Evolutionary conservation across 2,113 vertebrate genomes (phyloP).

Genomic region (Oncorhynchus mykiss): DNA sequence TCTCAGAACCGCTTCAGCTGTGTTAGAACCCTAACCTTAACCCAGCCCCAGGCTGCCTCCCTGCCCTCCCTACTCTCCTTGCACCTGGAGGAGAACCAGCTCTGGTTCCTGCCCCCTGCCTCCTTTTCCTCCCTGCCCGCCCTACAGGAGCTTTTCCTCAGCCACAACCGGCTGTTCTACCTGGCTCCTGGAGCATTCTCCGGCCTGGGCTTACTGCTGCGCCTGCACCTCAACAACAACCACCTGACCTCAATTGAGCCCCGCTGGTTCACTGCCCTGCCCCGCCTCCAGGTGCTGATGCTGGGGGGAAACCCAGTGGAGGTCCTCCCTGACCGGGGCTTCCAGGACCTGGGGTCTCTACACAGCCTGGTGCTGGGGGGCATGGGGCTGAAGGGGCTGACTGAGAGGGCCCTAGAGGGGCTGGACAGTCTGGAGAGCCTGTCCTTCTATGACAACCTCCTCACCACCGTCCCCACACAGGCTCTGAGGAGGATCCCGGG

Average conservation of each 20-base stretch:
- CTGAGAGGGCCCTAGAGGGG: constrained; percentile 84
- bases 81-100: constrained; percentile 90
- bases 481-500: constrained; percentile 83
- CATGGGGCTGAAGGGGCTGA: constrained; percentile 84
- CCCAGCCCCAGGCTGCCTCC: constrained; percentile 48
- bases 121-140: constrained; percentile 80
- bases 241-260: constrained; percentile 78
- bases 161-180: constrained; percentile 85
- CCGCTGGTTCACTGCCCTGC: constrained; percentile 84
- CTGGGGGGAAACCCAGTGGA: constrained; percentile 90
- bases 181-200: constrained; percentile 82
- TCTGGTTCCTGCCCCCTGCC: constrained; percentile 77
- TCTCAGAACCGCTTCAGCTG: constrained; percentile 87
- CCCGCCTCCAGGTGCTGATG: constrained; percentile 90
- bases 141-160: constrained; percentile 91
- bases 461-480: constrained; percentile 79
- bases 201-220: constrained; percentile 79
- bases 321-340: constrained; percentile 82
- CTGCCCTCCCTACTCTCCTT: constrained; percentile 84
- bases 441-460: constrained; percentile 89
- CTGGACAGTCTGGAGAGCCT: constrained; percentile 85
- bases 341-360: constrained; percentile 81
- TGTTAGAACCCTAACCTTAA: constrained; percentile 62
- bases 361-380: constrained; percentile 88
- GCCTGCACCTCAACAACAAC: constrained; percentile 93